Base-by-base conservation (phyloP, 2,797 vertebrate genomes). In the Esox lucius region DNA sequence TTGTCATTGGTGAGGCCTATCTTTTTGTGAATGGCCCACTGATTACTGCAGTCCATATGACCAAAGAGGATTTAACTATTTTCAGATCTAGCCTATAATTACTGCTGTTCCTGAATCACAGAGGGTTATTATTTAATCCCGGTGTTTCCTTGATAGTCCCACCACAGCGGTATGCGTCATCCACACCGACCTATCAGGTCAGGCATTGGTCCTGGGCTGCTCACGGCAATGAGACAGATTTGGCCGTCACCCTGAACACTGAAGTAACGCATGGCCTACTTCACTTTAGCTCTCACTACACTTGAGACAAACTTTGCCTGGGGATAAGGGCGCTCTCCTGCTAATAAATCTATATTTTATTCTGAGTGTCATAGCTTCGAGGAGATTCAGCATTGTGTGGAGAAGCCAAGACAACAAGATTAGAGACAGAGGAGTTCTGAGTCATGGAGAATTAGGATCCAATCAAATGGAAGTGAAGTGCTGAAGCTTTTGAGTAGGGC, bases 291-390 rank as follows among this genome's bases (percentile, higher is more conserved):
- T 46, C n/a, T 46, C 12, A 22, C 68, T 70, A 46, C 61, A 51
- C 71, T 46, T 56, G 61, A 73, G 76, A 35, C 69, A 64, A 71
- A 56, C 13, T n/a, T 22, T 9, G 7, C 26, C 70, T 17, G 16
- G 24, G 74, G 73, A 49, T 13, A 28, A 31, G 70, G 4, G 12
- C 8, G 19, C 46, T 68, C 59, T 19, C 70, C 26, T 42, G 26
- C 24, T 39, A n/a, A 17, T 67, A 65, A 70, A 67, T 73, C 13
- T 42, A 12, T 46, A 68, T 35, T 62, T 56, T 56, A 19, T 70
- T 68, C 19, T 17, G 13, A 17, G 31, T 26, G 51, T n/a, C 68
- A 61, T 53, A 75, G 59, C 66, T 56, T 61, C 73, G 61, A 69
- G 73, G 66, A 69, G 73, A 74, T 56, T 35, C 15, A 39, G 66